phyloP scores from a whole-genome alignment of 2,113 vertebrate species.

The Grus americana region DNA sequence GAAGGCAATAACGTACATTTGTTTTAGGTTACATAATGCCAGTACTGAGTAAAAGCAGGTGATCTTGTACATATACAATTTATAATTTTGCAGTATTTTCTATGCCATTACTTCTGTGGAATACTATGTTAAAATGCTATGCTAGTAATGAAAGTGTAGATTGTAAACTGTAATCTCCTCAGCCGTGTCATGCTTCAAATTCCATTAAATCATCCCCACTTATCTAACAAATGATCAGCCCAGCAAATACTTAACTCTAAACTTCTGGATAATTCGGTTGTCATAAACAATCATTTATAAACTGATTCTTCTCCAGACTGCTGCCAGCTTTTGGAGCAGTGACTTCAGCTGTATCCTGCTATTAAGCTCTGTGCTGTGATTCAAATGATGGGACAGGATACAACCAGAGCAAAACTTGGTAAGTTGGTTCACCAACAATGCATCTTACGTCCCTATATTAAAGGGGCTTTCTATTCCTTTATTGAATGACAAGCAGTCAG shows the following conservation, averaged over 20 bases:
- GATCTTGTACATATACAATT: neutral
- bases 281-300: conserved; percentile 25
- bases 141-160: neutral
- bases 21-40: neutral
- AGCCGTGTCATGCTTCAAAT: neutral
- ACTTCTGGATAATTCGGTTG: conserved; percentile 12
- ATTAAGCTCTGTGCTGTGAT: neutral
- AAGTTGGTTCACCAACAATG: neutral
- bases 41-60: neutral
- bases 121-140: neutral
- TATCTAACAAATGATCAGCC: conserved; percentile 24
- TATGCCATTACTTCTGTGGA: neutral
- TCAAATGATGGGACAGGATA: neutral
- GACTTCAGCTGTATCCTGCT: neutral
- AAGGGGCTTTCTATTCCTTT: neutral
- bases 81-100: neutral
- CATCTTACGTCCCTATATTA: neutral
- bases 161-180: neutral
- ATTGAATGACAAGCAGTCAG: neutral
- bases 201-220: conserved; percentile 13
- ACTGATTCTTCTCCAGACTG: neutral
- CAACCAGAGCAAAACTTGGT: neutral
- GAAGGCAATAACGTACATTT: neutral
- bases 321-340: neutral
- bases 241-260: conserved; percentile 11